These are phyloP conservation scores for Caenorhabditis zanzibari DNA, from an alignment of 2,888 invertebrate genomes.

Conservation along the genomic window DNA sequence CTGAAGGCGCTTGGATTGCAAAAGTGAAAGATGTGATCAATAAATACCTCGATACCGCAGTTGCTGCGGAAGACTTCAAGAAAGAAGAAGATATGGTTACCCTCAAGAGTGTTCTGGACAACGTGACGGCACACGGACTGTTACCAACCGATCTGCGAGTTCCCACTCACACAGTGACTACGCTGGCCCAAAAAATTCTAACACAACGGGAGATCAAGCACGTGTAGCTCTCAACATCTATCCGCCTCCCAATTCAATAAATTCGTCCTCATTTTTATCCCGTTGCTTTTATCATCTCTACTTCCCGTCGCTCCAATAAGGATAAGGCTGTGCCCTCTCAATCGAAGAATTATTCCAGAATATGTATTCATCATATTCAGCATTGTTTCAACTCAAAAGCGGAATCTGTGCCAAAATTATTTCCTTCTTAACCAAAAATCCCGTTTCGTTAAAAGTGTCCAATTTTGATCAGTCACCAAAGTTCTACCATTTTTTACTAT, in stretches of 20 bases:
- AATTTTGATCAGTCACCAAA: conserved; percentile 4
- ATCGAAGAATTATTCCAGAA: conserved; percentile 3
- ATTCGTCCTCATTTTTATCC: conserved; percentile 34
- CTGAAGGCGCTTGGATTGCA: conserved; percentile 74
- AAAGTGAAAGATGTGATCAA: conserved; percentile 38
- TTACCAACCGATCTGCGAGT: conserved; percentile 47
- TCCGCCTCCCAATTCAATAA: conserved; percentile 2
- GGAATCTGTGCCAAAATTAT: conserved; percentile 54
- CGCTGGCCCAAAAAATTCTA: conserved; percentile 54
- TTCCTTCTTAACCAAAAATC: conserved; percentile 15
- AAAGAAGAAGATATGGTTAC: conserved; percentile 47
- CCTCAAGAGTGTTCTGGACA: conserved; percentile 48
- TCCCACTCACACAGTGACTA: conserved; percentile 50
- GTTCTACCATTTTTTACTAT: conserved; percentile 26
- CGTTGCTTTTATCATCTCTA: conserved; percentile 51
- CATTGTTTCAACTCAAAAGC: conserved; percentile 41
- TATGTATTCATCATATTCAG: conserved; percentile 2
- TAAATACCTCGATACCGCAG: conserved; percentile 32
- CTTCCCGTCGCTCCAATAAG: background rate
- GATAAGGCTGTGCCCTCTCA: conserved; percentile 4
- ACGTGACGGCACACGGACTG: conserved; percentile 44
- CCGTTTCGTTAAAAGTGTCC: conserved; percentile 16
- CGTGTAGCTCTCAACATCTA: conserved; percentile 25
- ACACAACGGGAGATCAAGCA: conserved; percentile 56
- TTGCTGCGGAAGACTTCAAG: conserved; percentile 47